Conservation (phyloP, 2,888 invertebrate species). For the Torymus auratus region DNA sequence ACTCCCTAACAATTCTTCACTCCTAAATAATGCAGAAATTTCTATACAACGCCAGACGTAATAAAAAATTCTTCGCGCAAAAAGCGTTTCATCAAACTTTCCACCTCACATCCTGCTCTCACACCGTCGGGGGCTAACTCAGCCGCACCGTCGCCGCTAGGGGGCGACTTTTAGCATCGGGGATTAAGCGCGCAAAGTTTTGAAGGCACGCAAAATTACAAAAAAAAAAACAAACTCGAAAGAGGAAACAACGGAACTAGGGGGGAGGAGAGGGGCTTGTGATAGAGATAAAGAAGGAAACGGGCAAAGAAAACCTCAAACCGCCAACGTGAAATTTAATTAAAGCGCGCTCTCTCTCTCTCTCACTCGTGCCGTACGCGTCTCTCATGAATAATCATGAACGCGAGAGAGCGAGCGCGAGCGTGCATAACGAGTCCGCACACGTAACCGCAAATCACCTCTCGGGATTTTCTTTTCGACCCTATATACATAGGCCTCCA, state of each 20-base stretch:
- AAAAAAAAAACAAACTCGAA: slow-evolving; percentile 6
- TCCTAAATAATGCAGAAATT: too few species aligned
- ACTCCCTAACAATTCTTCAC: too few species aligned
- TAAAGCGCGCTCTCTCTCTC: slow-evolving; percentile 41
- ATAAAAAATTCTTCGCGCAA: too few species aligned
- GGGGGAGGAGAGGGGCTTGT: background rate
- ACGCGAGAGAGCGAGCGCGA: slow-evolving; percentile 27
- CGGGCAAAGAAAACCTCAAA: slow-evolving; percentile 32
- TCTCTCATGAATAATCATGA: slow-evolving; percentile 58
- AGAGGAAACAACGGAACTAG: background rate
- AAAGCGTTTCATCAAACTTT: too few species aligned
- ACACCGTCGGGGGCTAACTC: too few species aligned
- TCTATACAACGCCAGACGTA: too few species aligned
- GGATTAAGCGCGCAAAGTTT: background rate
- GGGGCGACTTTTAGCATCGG: background rate
- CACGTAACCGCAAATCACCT: slow-evolving; percentile 58
- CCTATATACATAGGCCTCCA: too few species aligned
- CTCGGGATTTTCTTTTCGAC: slow-evolving; percentile 56
- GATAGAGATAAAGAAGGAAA: background rate
- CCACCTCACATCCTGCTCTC: too few species aligned
- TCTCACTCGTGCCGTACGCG: background rate
- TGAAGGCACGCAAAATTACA: background rate
- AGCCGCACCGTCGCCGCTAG: background rate
- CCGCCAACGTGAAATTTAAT: slow-evolving; percentile 56
- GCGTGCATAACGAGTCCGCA: slow-evolving; percentile 54